Evolutionary conservation across 2,888 invertebrate genomes (phyloP).

Genomic region (Tenodera sinensis): DNA sequence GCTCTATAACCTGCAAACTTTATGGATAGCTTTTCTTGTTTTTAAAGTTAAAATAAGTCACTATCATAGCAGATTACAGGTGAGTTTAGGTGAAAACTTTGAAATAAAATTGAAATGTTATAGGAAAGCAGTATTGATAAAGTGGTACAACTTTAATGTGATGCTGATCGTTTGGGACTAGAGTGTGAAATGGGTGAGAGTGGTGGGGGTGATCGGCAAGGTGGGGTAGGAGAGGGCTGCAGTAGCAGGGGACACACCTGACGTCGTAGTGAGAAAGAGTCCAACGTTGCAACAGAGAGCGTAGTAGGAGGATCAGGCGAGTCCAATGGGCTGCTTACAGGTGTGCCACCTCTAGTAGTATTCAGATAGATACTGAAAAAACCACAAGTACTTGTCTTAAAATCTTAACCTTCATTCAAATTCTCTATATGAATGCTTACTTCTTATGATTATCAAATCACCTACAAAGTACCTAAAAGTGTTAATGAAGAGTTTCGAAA

Average conservation of each 20-base stretch:
- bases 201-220: constrained; percentile 46
- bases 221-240: constrained; percentile 33
- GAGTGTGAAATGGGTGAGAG: constrained; percentile 44
- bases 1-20: background rate
- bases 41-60: background rate
- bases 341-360: constrained; percentile 72
- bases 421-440: too few species aligned
- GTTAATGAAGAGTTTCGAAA: too few species aligned
- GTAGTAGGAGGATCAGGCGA: constrained; percentile 70
- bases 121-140: background rate
- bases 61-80: background rate
- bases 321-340: constrained; percentile 72
- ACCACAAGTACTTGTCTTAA: too few species aligned
- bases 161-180: constrained; percentile 36
- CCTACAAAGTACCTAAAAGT: too few species aligned
- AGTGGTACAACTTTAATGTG: background rate
- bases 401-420: too few species aligned
- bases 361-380: constrained; percentile 73
- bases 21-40: background rate
- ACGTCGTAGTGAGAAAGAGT: constrained; percentile 50
- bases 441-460: too few species aligned
- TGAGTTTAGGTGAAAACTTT: background rate
- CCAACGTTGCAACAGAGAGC: constrained; percentile 63
- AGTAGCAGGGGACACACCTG: constrained; percentile 45
- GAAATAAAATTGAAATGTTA: background rate